Base-by-base conservation (phyloP, 1,140 invertebrate genomes). In the Psix sp. region DNA sequence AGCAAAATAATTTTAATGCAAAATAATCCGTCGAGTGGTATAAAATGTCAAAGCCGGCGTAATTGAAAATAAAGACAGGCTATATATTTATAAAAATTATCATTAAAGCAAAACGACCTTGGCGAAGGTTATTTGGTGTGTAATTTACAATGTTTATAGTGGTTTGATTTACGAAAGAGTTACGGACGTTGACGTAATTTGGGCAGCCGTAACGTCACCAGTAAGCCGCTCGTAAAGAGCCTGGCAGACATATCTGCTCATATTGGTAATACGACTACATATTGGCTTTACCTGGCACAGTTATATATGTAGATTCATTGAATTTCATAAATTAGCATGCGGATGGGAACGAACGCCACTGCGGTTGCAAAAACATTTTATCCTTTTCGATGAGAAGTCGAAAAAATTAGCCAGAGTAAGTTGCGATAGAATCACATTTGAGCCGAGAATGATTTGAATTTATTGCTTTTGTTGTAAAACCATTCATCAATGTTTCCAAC, bases 261-360 rank as follows among this genome's bases (percentile, higher is more conserved):
- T 62, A 62, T 56, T 62, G 49, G 31, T 57, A 70, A 56, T 71
- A 57, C 35, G 39, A 56, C 46, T 63, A 16, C 24, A 43, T 67
- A 67, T 67, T 67, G 52, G 63, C 45, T 67, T 67, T 59, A 57
- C 52, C 54, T 45, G 65, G 29, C 39, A 40, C 16, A 56, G 35
- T 56, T 51, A 59, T 51, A 56, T 39, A 72, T 59, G 59, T 59
- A 65, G 38, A 72, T 72, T 74, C 62, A 54, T 49, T 43, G 48
- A 66, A 52, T 74, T 74, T 56, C 62, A 74, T 74, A 74, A 74
- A 67, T 74, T 66, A 65, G 59, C 60, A 54, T 48, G 52, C 62
- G 52, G 51, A 63, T 51, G 18, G 21, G 51, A 60, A 31, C 43
- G 36, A 59, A 45, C 21, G 21, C 43, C 45, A 2, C 16, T 15